Percentiles rank a stretch among this genome's conserved stretches.
phyloP scores from a whole-genome alignment of 2,888 invertebrate genomes.

The Amblyjoppa fuscipennis region DNA sequence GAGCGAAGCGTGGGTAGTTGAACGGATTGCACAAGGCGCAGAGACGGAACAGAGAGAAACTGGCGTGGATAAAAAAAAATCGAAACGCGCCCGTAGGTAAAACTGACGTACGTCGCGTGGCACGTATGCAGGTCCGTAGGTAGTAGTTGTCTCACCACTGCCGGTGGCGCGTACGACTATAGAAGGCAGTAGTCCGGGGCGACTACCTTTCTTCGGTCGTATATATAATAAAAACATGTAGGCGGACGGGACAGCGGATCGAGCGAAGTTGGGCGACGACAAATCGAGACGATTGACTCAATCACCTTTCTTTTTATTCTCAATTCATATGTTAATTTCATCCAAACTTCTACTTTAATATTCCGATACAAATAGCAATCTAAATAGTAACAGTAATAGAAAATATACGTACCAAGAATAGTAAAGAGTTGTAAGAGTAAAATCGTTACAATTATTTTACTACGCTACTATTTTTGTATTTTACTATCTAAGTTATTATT shows the following conservation, averaged over 20 bases:
- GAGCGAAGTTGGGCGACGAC: constrained; percentile 35
- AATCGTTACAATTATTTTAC: too few relatives aligned
- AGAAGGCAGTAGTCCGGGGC: constrained; percentile 77
- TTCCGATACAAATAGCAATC: too few relatives aligned
- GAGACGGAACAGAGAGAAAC: constrained; percentile 10
- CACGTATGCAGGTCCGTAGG: constrained; percentile 77
- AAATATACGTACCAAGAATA: too few relatives aligned
- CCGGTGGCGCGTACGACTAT: constrained; percentile 72
- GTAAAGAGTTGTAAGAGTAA: too few relatives aligned
- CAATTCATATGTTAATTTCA: neutral
- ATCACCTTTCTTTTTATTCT: constrained; percentile 14
- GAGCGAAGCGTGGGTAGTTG: constrained; percentile 45
- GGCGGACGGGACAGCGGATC: constrained; percentile 70
- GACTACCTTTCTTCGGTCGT: constrained; percentile 63
- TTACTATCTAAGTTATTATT: too few relatives aligned
- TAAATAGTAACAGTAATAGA: too few relatives aligned
- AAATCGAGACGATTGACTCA: constrained; percentile 27
- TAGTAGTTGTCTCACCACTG: constrained; percentile 51
- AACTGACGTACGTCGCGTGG: constrained; percentile 77
- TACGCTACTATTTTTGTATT: too few relatives aligned
- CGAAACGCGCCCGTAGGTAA: constrained; percentile 61
- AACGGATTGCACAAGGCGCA: constrained; percentile 53
- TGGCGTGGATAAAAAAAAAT: constrained; percentile 38
- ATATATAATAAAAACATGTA: constrained; percentile 70
- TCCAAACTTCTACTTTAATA: neutral